A percentile compares a stretch with the other conserved stretches of the same genome.
Evolutionary conservation across 1,140 invertebrate genomes (phyloP).

Genomic region (Eulimnadia texana): DNA sequence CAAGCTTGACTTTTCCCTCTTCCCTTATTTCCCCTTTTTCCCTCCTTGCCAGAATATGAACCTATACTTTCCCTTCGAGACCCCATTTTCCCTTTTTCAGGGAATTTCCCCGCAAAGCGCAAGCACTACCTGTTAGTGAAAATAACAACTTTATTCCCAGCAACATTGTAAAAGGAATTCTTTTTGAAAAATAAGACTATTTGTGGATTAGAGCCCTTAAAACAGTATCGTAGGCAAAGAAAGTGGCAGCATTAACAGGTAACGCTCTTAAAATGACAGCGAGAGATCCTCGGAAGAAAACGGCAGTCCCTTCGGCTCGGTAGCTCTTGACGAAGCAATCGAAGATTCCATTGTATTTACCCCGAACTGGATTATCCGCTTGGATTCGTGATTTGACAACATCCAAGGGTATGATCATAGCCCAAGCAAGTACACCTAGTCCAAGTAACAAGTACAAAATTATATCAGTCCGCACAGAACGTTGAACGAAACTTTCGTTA

Average conservation of each 20-base stretch:
- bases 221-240: slow-evolving; percentile 38
- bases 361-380: slow-evolving; percentile 39
- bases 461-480: no score
- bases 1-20: no score
- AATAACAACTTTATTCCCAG: no score
- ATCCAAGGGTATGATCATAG: slow-evolving; percentile 51
- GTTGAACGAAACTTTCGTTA: not conserved
- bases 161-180: no score
- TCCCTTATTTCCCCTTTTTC: no score
- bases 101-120: no score
- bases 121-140: no score
- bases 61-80: no score
- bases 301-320: slow-evolving; percentile 33
- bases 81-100: no score
- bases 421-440: slow-evolving; percentile 50
- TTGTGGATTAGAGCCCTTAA: not conserved
- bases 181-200: no score
- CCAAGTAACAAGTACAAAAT: slow-evolving; percentile 2
- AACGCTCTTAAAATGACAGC: slow-evolving; percentile 45
- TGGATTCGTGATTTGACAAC: slow-evolving; percentile 61
- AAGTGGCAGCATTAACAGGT: slow-evolving; percentile 51
- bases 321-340: slow-evolving; percentile 36
- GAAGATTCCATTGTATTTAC: slow-evolving; percentile 35
- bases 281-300: slow-evolving; percentile 42
- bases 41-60: no score